Percentiles rank a stretch among this genome's conserved stretches.
These are phyloP conservation scores for Heterodera schachtii DNA, from an alignment of 1,140 invertebrate genomes.

Conservation along the genomic window DNA sequence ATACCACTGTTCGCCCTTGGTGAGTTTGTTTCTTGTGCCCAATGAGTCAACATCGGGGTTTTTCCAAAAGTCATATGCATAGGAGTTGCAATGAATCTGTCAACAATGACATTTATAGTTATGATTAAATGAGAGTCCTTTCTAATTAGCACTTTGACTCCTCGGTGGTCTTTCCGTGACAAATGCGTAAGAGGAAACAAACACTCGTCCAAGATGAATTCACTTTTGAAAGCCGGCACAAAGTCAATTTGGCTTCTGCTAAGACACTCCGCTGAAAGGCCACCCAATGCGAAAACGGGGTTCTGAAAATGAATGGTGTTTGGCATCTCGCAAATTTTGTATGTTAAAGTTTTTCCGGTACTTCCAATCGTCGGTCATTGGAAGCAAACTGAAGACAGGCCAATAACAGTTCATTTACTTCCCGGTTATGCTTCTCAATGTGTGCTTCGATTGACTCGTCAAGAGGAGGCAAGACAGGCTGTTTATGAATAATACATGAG, in stretches of 20 bases:
- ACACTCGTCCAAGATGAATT: conserved; percentile 49
- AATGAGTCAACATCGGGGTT: conserved; percentile 50
- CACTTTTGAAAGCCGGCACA: conserved; percentile 53
- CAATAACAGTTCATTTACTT: conserved; percentile 48
- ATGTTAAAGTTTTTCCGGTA: background rate
- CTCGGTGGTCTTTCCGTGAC: conserved; percentile 53
- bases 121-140: conserved; percentile 14
- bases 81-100: conserved; percentile 57
- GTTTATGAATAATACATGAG: conserved; percentile 18
- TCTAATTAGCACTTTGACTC: conserved; percentile 42
- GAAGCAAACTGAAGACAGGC: conserved; percentile 50
- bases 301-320: conserved; percentile 39
- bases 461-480: conserved; percentile 44
- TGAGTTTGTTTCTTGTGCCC: conserved; percentile 43
- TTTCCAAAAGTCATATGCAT: conserved; percentile 59
- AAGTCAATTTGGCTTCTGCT: conserved; percentile 45
- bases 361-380: conserved; percentile 34
- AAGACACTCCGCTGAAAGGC: conserved; percentile 1
- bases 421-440: conserved; percentile 44
- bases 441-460: conserved; percentile 41
- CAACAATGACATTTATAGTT: background rate
- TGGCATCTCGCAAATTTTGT: background rate
- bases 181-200: conserved; percentile 51
- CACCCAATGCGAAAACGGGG: conserved; percentile 44
- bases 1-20: conserved; percentile 58